Evolutionary conservation across 2,797 vertebrate species (phyloP).

Genomic region (Apogon hyalosoma): DNA sequence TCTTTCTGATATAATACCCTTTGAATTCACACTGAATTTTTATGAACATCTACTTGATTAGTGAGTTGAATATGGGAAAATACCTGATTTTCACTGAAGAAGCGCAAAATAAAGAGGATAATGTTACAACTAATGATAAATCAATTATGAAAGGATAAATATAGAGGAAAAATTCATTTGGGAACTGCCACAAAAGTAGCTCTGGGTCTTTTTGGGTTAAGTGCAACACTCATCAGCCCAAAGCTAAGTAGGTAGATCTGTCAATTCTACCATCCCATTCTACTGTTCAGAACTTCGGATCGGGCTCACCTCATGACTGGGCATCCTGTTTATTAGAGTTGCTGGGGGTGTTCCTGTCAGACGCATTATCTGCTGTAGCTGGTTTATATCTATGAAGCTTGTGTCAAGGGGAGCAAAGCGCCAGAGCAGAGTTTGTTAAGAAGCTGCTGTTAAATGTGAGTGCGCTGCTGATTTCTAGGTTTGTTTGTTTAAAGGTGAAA

Average conservation of each 20-base stretch:
- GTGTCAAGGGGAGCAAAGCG: conserved; percentile 94
- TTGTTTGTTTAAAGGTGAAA: neutral
- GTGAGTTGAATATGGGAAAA: no score
- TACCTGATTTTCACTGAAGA: no score
- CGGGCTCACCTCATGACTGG: conserved; percentile 97
- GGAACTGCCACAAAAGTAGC: no score
- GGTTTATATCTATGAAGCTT: conserved; percentile 98
- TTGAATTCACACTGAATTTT: no score
- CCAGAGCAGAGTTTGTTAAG: conserved; percentile 85
- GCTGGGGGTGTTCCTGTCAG: conserved; percentile 98
- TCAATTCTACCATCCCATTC: neutral
- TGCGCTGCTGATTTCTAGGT: neutral
- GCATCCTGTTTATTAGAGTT: conserved; percentile 99
- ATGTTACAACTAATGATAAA: no score
- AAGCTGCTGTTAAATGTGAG: conserved; percentile 62
- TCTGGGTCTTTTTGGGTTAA: no score
- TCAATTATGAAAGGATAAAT: no score
- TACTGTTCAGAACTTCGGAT: conserved; percentile 16
- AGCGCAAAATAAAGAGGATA: no score
- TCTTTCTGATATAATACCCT: no score
- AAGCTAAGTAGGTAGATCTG: neutral
- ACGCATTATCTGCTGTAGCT: conserved; percentile 99
- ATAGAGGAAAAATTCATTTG: no score
- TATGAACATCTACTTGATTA: no score
- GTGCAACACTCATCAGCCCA: neutral